phyloP scores from a whole-genome alignment of 2,888 invertebrate species.

The Baccha elongata region DNA sequence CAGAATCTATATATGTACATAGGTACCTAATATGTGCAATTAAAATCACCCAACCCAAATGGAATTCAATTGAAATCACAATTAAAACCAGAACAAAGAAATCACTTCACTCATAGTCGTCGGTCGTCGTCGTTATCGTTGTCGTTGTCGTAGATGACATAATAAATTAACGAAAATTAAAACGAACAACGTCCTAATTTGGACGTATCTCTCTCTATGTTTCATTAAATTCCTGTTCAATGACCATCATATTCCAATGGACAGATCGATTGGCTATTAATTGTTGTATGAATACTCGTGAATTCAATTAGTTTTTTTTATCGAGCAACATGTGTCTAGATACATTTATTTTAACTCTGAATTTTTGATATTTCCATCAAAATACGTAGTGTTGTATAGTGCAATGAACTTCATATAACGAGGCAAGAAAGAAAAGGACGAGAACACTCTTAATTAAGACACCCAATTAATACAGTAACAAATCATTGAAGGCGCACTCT shows the following conservation, averaged over 20 bases:
- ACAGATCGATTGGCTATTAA: conserved; percentile 58
- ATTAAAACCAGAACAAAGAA: conserved; percentile 62
- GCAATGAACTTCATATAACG: conserved; percentile 5
- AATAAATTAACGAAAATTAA: conserved; percentile 66
- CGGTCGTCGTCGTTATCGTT: not conserved
- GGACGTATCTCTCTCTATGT: conserved; percentile 1
- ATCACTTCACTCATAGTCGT: conserved; percentile 33
- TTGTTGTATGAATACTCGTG: conserved; percentile 69
- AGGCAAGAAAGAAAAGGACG: not conserved
- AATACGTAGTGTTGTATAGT: not conserved
- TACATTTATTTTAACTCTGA: not conserved
- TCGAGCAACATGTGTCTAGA: conserved; percentile 27
- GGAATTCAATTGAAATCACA: conserved; percentile 56
- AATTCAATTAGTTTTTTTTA: conserved; percentile 59
- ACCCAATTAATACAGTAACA: conserved; percentile 63
- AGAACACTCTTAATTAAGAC: conserved; percentile 61
- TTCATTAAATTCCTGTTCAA: conserved; percentile 48
- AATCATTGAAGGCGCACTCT: conserved; percentile 52
- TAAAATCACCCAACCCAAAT: conserved; percentile 64
- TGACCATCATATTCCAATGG: conserved; percentile 31
- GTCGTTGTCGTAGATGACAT: conserved; percentile 47
- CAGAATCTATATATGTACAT: too few relatives aligned
- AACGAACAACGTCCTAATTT: conserved; percentile 36
- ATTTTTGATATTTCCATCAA: not conserved
- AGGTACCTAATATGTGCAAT: conserved; percentile 23